These are phyloP conservation scores for Adelphocoris suturalis DNA, from an alignment of 2,888 invertebrate genomes.

Conservation along the genomic window DNA sequence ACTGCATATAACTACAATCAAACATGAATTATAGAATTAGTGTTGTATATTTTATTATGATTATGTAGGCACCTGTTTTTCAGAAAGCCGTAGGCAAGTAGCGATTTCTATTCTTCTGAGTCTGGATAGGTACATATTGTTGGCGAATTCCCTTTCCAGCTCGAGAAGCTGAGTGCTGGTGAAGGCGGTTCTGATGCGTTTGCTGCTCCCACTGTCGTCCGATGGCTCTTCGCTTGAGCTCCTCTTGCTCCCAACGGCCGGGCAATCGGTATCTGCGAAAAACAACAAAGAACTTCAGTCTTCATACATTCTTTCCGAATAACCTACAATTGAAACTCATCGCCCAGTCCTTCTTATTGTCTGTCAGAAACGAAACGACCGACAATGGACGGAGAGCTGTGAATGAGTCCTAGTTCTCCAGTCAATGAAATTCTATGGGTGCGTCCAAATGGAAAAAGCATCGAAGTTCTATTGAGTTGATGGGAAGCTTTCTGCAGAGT, in stretches of 20 bases:
- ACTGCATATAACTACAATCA: too few species aligned
- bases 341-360: background rate
- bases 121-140: conserved; percentile 94
- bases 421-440: conserved; percentile 59
- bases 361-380: background rate
- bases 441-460: conserved; percentile 46
- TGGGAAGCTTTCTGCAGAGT: conserved; percentile 8
- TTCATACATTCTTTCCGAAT: background rate
- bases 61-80: conserved; percentile 88
- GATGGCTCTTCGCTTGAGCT: conserved; percentile 77
- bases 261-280: conserved; percentile 64
- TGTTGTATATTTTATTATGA: too few species aligned
- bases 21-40: too few species aligned
- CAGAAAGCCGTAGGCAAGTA: conserved; percentile 90
- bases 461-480: conserved; percentile 40
- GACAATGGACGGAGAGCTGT: conserved; percentile 26
- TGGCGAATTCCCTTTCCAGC: conserved; percentile 89
- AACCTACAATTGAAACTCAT: conserved; percentile 35
- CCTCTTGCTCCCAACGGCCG: conserved; percentile 76
- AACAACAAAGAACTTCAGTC: background rate
- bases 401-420: conserved; percentile 47
- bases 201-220: conserved; percentile 83
- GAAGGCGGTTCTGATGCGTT: conserved; percentile 95
- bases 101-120: conserved; percentile 95
- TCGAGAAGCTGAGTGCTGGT: conserved; percentile 93